Percentiles rank a stretch among this genome's conserved stretches.
Evolutionary conservation across 2,797 vertebrate genomes (phyloP).

Genomic region (Acanthis flammea): DNA sequence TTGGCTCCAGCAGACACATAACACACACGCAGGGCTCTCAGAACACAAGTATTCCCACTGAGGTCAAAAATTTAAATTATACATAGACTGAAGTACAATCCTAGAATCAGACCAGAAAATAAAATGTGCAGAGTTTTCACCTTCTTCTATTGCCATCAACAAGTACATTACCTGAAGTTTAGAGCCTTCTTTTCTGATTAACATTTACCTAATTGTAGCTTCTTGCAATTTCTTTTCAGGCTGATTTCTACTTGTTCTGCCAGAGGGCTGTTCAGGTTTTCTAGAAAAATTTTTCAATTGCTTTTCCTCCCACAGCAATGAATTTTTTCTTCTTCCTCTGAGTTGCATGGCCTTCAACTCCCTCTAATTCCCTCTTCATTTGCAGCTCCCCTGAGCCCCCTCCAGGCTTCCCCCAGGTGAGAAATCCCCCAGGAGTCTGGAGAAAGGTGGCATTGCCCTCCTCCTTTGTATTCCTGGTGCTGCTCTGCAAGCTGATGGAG

Average conservation of each 20-base stretch:
- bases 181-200: not conserved
- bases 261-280: not conserved
- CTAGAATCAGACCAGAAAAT: not conserved
- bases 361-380: not conserved
- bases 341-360: not conserved
- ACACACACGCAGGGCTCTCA: not conserved
- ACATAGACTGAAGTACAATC: not conserved
- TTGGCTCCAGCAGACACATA: not conserved
- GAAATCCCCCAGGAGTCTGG: fast-evolving
- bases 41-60: not conserved
- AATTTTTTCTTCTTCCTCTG: not conserved
- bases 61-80: not conserved
- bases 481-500: conserved; percentile 65
- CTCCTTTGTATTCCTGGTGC: not conserved
- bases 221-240: not conserved
- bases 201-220: not conserved
- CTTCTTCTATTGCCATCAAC: not conserved
- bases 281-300: not conserved
- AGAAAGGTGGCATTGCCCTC: not conserved
- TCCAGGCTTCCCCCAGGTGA: not conserved
- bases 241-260: not conserved
- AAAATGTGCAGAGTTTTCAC: not conserved
- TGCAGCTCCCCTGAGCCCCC: not conserved
- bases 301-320: not conserved
- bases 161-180: not conserved